These are phyloP conservation scores for Sclerurus mexicanus DNA, from an alignment of 2,113 vertebrate genomes.

Conservation along the genomic window DNA sequence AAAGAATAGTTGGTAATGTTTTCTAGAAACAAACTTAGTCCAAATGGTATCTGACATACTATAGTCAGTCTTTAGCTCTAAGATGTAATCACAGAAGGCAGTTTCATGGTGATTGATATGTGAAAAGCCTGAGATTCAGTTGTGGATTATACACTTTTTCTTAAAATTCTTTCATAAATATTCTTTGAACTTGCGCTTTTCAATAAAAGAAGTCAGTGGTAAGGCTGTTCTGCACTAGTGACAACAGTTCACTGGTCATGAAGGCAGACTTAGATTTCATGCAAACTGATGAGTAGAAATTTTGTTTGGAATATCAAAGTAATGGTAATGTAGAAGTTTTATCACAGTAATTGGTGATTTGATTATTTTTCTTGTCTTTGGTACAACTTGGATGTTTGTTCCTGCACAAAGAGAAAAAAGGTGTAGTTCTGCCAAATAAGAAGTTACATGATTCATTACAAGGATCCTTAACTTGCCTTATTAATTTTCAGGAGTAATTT, in stretches of 20 bases:
- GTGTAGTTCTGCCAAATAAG: slow-evolving; percentile 23
- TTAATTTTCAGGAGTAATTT: slow-evolving; percentile 46
- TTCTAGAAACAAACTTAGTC: neutral
- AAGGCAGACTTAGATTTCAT: neutral
- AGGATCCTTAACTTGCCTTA: slow-evolving; percentile 62
- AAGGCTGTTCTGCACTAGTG: neutral
- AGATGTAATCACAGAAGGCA: neutral
- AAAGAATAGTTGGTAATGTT: neutral
- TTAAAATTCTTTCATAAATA: neutral
- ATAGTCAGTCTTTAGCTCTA: neutral
- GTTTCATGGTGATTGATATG: neutral
- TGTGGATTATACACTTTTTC: neutral
- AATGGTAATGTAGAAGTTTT: neutral
- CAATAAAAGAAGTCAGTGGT: neutral
- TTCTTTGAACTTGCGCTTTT: neutral
- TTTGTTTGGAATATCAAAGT: neutral
- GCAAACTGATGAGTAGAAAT: neutral
- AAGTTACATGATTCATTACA: slow-evolving; percentile 47
- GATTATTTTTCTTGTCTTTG: neutral
- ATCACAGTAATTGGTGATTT: neutral
- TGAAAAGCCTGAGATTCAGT: neutral
- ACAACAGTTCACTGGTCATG: neutral
- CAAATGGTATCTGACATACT: neutral
- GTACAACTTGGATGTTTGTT: neutral
- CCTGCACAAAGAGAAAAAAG: neutral